Evolutionary conservation across 2,888 invertebrate species (phyloP), one percentile per base, ranked within the genome.

Genomic region (Trissonchulus latispiculum): DNA sequence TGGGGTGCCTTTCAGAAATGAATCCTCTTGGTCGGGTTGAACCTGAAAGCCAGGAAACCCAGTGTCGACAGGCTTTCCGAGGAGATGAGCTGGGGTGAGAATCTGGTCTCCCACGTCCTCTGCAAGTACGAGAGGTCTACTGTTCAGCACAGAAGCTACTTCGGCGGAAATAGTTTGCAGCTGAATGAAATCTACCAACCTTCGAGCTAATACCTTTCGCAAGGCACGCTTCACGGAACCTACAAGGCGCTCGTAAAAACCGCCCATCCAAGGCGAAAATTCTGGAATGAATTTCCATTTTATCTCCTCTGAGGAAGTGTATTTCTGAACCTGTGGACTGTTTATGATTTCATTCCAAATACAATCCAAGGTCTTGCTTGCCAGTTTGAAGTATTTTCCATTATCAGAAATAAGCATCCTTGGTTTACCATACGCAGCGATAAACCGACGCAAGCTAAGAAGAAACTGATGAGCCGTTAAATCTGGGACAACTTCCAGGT

Each of bases 241-340:
- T 18, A 64, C 33, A 31, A 64, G 29, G 29, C 66, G 66, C 29
- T 64, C 66, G 8, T 64, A 64, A 64, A 64, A 64, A 35, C 66
- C n/a, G n/a, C n/a, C n/a, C n/a, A n/a, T n/a, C n/a, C n/a, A n/a
- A n/a, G n/a, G n/a, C n/a, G n/a, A n/a, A n/a, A 64, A 64, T 15
- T 64, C 66, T n/a, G 66, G 29, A n/a, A 64, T 64, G 33, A 64
- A 64, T 35, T 64, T 64, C 66, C 66, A 64, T n/a, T 64, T 31
- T 18, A 64, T 64, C 18, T 35, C 66, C 8, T 8, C 8, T 8
- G n/a, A 15, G 15, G 29, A 64, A 64, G 32, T 32, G n/a, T 64
- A 64, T n/a, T 64, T n/a, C n/a, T n/a, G n/a, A n/a, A n/a, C n/a
- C n/a, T n/a, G n/a, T n/a, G n/a, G n/a, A n/a, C n/a, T n/a, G n/a